Percentiles rank a stretch among this genome's conserved stretches.
Conservation (phyloP, 2,797 vertebrate species). For the Loriculus beryllinus region DNA sequence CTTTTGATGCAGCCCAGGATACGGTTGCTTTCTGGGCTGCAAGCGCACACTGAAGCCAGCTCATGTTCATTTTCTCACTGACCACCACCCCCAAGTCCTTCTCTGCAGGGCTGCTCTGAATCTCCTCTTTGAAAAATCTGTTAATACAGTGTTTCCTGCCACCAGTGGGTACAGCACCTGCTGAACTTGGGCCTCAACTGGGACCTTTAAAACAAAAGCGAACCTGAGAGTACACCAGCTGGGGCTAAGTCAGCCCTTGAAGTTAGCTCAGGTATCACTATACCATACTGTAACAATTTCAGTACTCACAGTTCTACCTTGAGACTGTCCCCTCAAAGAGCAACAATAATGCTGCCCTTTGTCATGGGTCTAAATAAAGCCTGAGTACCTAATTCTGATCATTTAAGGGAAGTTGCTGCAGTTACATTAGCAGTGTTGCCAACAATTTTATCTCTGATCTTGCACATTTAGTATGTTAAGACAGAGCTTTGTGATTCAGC, state of each 20-base stretch:
- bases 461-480: slow-evolving; percentile 37
- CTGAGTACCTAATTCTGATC: background rate
- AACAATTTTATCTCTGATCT: slow-evolving; percentile 52
- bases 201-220: background rate
- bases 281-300: background rate
- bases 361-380: background rate
- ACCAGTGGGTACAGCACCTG: background rate
- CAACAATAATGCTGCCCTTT: background rate
- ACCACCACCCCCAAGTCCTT: too few species aligned
- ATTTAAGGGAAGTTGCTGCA: background rate
- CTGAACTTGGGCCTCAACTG: background rate
- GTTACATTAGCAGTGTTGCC: background rate
- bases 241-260: background rate
- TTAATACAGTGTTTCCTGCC: background rate
- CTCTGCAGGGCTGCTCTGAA: too few species aligned
- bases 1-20: too few species aligned
- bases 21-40: too few species aligned
- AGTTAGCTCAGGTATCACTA: background rate
- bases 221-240: background rate
- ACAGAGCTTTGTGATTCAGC: slow-evolving; percentile 21
- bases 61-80: too few species aligned
- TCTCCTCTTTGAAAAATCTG: too few species aligned
- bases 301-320: slow-evolving; percentile 1
- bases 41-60: too few species aligned
- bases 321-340: background rate